Evolutionary conservation across 2,113 vertebrate species (phyloP).

Genomic region (Amazona guildingii): DNA sequence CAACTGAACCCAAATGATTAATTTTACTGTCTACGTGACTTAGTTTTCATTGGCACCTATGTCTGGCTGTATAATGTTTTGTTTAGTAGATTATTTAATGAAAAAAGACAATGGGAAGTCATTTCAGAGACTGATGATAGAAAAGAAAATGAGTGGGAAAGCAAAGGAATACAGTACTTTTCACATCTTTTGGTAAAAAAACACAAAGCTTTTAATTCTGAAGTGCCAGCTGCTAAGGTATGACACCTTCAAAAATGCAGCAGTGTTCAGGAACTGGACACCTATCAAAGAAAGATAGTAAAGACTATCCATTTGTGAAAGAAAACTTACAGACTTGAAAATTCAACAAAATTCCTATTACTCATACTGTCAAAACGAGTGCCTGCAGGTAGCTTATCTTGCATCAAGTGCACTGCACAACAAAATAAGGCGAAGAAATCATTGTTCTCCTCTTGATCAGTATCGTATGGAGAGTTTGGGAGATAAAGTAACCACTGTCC

Average conservation of each 20-base stretch:
- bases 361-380: not conserved
- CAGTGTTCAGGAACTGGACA: not conserved
- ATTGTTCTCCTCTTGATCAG: not conserved
- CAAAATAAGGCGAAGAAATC: not conserved
- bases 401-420: not conserved
- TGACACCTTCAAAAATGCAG: not conserved
- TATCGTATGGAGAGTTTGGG: not conserved
- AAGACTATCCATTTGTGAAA: not conserved
- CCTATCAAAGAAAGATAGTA: not conserved
- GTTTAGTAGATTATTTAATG: not conserved
- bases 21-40: not conserved
- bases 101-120: not conserved
- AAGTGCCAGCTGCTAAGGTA: not conserved
- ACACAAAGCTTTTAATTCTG: not conserved
- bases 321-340: not conserved
- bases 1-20: slow-evolving; percentile 1
- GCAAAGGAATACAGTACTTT: not conserved
- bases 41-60: not conserved
- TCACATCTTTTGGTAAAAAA: not conserved
- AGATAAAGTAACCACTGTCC: not conserved
- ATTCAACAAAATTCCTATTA: not conserved
- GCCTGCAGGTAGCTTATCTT: not conserved
- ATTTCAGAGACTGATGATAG: not conserved
- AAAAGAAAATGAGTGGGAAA: not conserved
- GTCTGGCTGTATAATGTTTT: not conserved